phyloP scores from a whole-genome alignment of 2,888 invertebrate genomes.

The Metacarcinus magister region DNA sequence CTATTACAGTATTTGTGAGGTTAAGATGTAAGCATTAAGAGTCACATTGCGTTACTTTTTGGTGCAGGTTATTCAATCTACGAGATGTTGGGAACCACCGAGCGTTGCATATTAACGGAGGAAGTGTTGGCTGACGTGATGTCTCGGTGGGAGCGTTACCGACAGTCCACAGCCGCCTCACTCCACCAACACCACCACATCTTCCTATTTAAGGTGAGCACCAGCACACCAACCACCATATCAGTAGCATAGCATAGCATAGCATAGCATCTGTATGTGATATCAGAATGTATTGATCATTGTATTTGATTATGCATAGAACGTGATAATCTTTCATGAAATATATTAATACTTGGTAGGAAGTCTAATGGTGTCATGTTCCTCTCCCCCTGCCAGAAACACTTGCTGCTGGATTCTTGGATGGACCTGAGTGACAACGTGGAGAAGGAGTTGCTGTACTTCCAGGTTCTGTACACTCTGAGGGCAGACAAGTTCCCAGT shows the following conservation, averaged over 20 bases:
- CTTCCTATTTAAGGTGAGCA: constrained; percentile 85
- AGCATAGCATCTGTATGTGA: neutral
- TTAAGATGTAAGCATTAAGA: neutral
- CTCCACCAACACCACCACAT: constrained; percentile 87
- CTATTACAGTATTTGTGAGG: neutral
- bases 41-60: neutral
- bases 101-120: constrained; percentile 91
- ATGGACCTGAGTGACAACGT: constrained; percentile 93
- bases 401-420: constrained; percentile 91
- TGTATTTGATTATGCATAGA: no score
- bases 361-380: neutral
- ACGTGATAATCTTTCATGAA: neutral
- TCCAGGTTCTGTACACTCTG: constrained; percentile 95
- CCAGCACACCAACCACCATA: constrained; percentile 16
- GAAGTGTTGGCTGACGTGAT: constrained; percentile 97
- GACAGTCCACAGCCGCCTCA: constrained; percentile 85
- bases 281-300: neutral
- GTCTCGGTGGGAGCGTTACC: constrained; percentile 96
- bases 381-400: constrained; percentile 88
- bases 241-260: no score
- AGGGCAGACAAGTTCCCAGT: constrained; percentile 96
- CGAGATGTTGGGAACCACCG: constrained; percentile 94
- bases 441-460: constrained; percentile 96
- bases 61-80: constrained; percentile 93
- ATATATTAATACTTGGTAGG: neutral